A percentile compares a stretch with the other conserved stretches of the same genome.
phyloP scores from a whole-genome alignment of 2,113 vertebrate species.

The Geothlypis trichas region DNA sequence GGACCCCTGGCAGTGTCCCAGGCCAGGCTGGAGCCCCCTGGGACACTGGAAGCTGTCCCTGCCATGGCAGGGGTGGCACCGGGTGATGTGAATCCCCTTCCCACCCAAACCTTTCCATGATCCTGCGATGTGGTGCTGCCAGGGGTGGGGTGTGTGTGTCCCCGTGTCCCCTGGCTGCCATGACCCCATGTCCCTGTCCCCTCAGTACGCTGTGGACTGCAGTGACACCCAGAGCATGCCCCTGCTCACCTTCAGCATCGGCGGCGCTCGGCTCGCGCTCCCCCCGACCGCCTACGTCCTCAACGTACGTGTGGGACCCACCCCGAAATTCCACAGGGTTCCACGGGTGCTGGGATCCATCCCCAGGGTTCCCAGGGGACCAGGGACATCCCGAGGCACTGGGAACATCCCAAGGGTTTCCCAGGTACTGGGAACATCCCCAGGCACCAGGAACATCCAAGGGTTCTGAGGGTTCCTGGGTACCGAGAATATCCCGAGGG shows the following conservation, averaged over 20 bases:
- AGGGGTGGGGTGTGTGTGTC: not conserved
- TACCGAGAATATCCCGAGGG: too few relatives aligned
- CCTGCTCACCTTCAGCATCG: slow-evolving; percentile 59
- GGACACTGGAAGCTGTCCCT: too few relatives aligned
- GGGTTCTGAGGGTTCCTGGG: too few relatives aligned
- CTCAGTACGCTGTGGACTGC: slow-evolving; percentile 57
- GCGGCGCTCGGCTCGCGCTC: slow-evolving; percentile 20
- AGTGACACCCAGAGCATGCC: slow-evolving; percentile 13
- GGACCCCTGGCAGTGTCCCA: not conserved
- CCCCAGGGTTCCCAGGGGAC: too few relatives aligned
- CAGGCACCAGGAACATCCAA: too few relatives aligned
- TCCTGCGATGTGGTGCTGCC: rapidly evolving
- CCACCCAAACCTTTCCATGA: not conserved
- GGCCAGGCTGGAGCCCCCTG: not conserved
- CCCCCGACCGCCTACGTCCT: slow-evolving; percentile 48
- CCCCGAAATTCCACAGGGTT: too few relatives aligned
- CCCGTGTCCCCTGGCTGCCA: not conserved
- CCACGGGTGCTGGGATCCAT: too few relatives aligned
- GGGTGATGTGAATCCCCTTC: not conserved
- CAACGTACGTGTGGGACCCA: not conserved
- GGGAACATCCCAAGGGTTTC: too few relatives aligned
- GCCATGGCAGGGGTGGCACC: too few relatives aligned
- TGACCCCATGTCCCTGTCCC: not conserved
- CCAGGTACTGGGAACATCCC: too few relatives aligned
- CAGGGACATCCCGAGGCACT: too few relatives aligned